Conservation (phyloP, 2,113 vertebrate species). For the Ornithorhynchus anatinus region DNA sequence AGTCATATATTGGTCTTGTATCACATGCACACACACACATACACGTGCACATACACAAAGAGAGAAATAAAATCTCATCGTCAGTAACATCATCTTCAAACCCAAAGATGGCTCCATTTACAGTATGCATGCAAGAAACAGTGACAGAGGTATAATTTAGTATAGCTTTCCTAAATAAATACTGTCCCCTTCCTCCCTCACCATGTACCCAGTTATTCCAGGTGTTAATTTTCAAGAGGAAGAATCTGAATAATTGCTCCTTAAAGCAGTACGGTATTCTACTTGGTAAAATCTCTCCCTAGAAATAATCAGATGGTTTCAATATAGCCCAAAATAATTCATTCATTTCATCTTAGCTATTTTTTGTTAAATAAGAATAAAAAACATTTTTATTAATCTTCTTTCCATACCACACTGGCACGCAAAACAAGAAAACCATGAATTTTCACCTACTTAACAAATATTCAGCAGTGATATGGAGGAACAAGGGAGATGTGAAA, state of each 20-base stretch:
- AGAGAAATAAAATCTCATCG: too few relatives aligned
- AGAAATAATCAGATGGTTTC: constrained; percentile 55
- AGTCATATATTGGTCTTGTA: too few relatives aligned
- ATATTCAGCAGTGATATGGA: constrained; percentile 63
- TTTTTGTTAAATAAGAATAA: constrained; percentile 60
- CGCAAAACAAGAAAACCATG: constrained; percentile 56
- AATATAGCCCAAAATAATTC: constrained; percentile 43
- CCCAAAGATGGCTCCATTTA: too few relatives aligned
- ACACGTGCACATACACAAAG: too few relatives aligned
- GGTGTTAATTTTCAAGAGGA: too few relatives aligned
- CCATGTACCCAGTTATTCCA: too few relatives aligned
- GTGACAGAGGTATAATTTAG: too few relatives aligned
- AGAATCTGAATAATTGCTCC: constrained; percentile 10
- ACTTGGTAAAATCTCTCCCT: constrained; percentile 31
- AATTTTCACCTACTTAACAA: constrained; percentile 71
- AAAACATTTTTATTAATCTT: constrained; percentile 54
- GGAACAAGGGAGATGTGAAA: constrained; percentile 67
- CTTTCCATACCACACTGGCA: constrained; percentile 57
- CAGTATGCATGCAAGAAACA: too few relatives aligned
- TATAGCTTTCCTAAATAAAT: too few relatives aligned
- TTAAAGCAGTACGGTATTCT: constrained; percentile 35
- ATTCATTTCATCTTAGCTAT: constrained; percentile 34
- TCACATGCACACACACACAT: too few relatives aligned
- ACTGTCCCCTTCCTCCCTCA: too few relatives aligned
- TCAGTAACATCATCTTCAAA: too few relatives aligned